A percentile compares a stretch with the other conserved stretches of the same genome.
phyloP scores from a whole-genome alignment of 2,113 vertebrate genomes.

The Nannospalax galili region DNA sequence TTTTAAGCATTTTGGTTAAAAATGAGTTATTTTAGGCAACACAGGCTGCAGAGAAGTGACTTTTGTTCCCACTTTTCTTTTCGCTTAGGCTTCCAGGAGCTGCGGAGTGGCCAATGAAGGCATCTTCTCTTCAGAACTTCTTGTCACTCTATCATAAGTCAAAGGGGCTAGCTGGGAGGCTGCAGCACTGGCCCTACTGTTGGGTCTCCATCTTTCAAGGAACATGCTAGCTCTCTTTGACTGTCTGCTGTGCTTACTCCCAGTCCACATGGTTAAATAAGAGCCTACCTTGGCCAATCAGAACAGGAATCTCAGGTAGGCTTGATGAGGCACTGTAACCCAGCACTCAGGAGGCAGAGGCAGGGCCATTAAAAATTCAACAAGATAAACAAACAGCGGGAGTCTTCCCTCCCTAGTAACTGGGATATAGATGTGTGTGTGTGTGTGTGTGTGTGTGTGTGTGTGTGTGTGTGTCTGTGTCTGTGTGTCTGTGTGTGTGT shows the following conservation, averaged over 20 bases:
- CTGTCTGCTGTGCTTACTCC: not conserved
- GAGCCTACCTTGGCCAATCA: not conserved
- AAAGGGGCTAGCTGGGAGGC: not conserved
- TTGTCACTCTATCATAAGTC: not conserved
- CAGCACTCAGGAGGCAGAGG: not conserved
- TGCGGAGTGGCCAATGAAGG: not conserved
- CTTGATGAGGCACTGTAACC: not conserved
- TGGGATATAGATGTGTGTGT: not conserved
- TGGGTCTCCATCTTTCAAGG: not conserved
- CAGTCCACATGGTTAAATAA: not conserved
- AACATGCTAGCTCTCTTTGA: not conserved
- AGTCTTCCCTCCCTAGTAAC: not conserved
- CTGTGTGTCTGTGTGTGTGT: no score
- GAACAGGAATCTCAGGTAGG: not conserved
- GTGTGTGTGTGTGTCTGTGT: no score
- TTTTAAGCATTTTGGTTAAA: not conserved
- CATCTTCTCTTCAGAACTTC: not conserved
- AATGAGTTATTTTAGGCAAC: not conserved
- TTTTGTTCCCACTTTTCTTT: not conserved
- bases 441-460: not conserved
- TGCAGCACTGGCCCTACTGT: not conserved
- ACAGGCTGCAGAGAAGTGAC: not conserved
- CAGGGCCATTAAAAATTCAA: not conserved
- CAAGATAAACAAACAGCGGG: not conserved
- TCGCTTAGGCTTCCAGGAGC: not conserved